These are phyloP conservation scores for Hartigia nigra DNA, from an alignment of 2,888 invertebrate species.

Conservation along the genomic window DNA sequence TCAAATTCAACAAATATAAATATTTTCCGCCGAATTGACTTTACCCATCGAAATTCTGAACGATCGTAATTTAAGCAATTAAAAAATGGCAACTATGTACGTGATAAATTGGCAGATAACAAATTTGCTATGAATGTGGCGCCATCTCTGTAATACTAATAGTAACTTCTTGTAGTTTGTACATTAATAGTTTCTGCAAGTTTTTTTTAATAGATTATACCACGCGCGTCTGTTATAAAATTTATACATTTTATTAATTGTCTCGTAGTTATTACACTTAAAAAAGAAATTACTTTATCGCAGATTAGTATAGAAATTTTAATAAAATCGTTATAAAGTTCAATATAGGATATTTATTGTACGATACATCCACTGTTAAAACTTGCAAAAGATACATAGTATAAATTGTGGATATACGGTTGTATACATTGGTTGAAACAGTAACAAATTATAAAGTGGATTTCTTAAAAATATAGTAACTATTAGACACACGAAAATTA, in stretches of 20 bases:
- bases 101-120: background rate
- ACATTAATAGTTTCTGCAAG: background rate
- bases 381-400: background rate
- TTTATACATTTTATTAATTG: background rate
- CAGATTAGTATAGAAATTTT: background rate
- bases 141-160: background rate
- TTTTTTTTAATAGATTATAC: background rate
- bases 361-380: background rate
- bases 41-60: background rate
- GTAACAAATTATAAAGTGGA: background rate
- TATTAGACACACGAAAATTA: background rate
- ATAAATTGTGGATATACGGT: background rate
- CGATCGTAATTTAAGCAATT: background rate
- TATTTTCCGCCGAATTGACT: background rate
- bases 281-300: background rate
- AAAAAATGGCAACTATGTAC: background rate
- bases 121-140: background rate
- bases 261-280: background rate
- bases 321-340: background rate
- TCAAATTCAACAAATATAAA: background rate
- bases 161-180: background rate
- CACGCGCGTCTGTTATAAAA: background rate
- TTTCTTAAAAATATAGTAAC: background rate
- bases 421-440: background rate
- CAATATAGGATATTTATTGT: background rate